These are phyloP conservation scores for Polypterus senegalus DNA, from an alignment of 2,113 vertebrate genomes.

Conservation along the genomic window DNA sequence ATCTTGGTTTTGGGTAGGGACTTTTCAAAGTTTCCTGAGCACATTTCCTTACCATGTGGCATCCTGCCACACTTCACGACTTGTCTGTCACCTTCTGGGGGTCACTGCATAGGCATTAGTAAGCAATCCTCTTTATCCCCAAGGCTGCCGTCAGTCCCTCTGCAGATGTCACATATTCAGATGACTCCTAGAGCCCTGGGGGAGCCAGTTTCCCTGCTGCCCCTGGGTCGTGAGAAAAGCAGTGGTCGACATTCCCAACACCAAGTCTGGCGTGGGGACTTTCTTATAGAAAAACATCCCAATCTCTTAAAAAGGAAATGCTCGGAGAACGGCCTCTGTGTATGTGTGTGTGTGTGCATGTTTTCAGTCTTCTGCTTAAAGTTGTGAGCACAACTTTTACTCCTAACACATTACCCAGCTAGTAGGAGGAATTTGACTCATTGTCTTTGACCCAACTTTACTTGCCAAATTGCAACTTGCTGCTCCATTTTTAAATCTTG, in stretches of 20 bases:
- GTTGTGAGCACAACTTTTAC: too few species aligned
- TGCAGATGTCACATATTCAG: conserved; percentile 1
- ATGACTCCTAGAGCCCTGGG: conserved; percentile 23
- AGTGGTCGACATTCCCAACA: conserved; percentile 65
- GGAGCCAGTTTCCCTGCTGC: conserved; percentile 34
- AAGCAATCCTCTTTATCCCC: too few species aligned
- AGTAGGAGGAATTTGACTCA: background rate
- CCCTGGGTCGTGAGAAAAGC: conserved; percentile 76
- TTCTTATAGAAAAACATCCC: conserved; percentile 37
- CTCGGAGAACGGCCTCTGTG: background rate
- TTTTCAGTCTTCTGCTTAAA: conserved; percentile 11
- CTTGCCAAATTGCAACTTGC: background rate
- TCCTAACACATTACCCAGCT: too few species aligned
- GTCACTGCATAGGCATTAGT: too few species aligned
- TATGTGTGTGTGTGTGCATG: conserved; percentile 6
- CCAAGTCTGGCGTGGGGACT: conserved; percentile 27
- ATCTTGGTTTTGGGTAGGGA: too few species aligned
- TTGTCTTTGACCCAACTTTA: background rate
- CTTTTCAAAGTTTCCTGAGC: too few species aligned
- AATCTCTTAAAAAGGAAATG: conserved; percentile 16
- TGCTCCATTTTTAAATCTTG: background rate
- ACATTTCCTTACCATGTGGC: too few species aligned
- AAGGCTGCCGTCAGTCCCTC: background rate
- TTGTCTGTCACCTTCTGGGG: too few species aligned
- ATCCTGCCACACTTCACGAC: too few species aligned